phyloP scores from a whole-genome alignment of 2,797 vertebrate species.

The Cyclura pinguis region DNA sequence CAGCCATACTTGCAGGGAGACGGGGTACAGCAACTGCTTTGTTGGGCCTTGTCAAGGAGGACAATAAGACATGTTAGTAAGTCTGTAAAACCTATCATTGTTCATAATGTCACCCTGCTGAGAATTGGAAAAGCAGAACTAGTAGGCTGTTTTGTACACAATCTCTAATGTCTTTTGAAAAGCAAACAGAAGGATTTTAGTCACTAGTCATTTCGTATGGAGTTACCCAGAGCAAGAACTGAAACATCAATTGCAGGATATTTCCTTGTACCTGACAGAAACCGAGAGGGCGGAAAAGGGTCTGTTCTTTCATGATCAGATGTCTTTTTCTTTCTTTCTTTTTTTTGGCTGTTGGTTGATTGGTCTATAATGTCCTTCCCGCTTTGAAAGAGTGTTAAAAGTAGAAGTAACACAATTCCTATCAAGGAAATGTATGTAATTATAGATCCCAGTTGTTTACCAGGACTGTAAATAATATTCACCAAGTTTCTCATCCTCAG shows the following conservation, averaged over 20 bases:
- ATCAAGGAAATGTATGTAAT: background rate
- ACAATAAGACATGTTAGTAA: slow-evolving; percentile 62
- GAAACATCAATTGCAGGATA: background rate
- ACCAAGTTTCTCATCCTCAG: background rate
- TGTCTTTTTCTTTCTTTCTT: background rate
- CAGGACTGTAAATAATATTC: too few relatives aligned
- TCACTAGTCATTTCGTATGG: slow-evolving; percentile 39
- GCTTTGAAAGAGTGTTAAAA: background rate
- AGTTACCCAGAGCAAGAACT: slow-evolving; percentile 33
- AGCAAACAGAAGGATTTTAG: slow-evolving; percentile 35
- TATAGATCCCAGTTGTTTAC: background rate
- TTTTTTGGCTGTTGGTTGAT: background rate
- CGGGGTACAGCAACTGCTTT: background rate
- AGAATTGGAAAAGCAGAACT: slow-evolving; percentile 69
- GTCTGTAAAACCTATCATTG: slow-evolving; percentile 58
- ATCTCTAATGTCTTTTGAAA: slow-evolving; percentile 55
- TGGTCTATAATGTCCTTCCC: background rate
- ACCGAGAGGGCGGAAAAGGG: background rate
- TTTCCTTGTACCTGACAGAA: slow-evolving; percentile 34
- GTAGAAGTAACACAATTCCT: background rate
- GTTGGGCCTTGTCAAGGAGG: slow-evolving; percentile 43
- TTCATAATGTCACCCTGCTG: slow-evolving; percentile 56
- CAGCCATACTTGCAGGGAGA: slow-evolving; percentile 3
- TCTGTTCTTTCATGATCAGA: background rate
- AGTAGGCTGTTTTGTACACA: slow-evolving; percentile 57